These are phyloP conservation scores for Pogonocichla stellata DNA, from an alignment of 2,113 vertebrate species.

Conservation along the genomic window DNA sequence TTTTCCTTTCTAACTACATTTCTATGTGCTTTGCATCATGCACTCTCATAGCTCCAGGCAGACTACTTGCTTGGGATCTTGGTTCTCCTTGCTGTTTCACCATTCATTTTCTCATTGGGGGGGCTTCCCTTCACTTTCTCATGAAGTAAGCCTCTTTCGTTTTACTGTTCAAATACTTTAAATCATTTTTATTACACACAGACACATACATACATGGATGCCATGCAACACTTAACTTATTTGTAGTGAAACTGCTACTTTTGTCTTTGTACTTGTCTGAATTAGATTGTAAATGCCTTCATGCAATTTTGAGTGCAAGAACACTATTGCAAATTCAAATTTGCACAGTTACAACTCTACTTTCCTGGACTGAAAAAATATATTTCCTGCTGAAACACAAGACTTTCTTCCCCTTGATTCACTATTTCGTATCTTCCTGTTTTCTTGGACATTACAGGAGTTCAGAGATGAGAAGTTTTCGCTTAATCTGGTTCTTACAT, in stretches of 20 bases:
- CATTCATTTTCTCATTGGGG: not conserved
- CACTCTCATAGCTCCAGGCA: not conserved
- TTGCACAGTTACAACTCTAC: not conserved
- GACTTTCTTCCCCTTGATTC: not conserved
- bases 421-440: not conserved
- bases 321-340: not conserved
- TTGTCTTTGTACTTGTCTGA: not conserved
- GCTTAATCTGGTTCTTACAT: not conserved
- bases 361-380: not conserved
- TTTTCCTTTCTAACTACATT: not conserved
- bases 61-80: not conserved
- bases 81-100: not conserved
- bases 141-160: not conserved
- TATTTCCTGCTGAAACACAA: not conserved
- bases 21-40: not conserved
- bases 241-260: not conserved
- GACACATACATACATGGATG: accelerated
- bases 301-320: not conserved
- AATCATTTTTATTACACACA: not conserved
- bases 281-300: not conserved
- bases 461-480: not conserved
- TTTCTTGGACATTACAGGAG: not conserved
- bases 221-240: not conserved
- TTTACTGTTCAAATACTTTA: not conserved
- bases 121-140: not conserved